These are phyloP conservation scores for Creontiades dilutus DNA, from an alignment of 2,888 invertebrate species.

Conservation along the genomic window DNA sequence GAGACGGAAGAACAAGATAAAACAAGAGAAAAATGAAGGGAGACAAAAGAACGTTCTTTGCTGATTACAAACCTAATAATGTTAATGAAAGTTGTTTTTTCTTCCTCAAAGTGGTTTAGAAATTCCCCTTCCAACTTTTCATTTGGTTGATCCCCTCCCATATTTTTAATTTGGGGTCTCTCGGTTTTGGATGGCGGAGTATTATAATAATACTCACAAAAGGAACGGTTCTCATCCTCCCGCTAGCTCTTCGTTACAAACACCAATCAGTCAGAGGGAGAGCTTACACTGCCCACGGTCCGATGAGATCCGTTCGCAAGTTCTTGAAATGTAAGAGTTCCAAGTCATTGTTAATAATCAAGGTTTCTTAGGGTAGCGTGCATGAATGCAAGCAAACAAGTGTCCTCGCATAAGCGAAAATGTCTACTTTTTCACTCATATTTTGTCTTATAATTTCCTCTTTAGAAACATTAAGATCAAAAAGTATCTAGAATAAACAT, in stretches of 20 bases:
- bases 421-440: no score
- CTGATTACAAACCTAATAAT: constrained; percentile 35
- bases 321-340: no score
- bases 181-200: background rate
- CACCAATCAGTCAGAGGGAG: no score
- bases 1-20: background rate
- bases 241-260: background rate
- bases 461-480: no score
- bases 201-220: constrained; percentile 30
- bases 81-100: constrained; percentile 21
- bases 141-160: background rate
- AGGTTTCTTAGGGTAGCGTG: no score
- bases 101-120: background rate
- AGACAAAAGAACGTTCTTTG: background rate
- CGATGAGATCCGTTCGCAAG: no score
- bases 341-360: no score
- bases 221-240: background rate
- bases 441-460: no score
- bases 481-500: no score
- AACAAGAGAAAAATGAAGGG: background rate
- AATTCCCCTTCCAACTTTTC: background rate
- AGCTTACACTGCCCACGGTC: no score
- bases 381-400: no score
- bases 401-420: no score
- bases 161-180: background rate